phyloP scores from a whole-genome alignment of 2,113 vertebrate species.

The Megalops atlanticus region DNA sequence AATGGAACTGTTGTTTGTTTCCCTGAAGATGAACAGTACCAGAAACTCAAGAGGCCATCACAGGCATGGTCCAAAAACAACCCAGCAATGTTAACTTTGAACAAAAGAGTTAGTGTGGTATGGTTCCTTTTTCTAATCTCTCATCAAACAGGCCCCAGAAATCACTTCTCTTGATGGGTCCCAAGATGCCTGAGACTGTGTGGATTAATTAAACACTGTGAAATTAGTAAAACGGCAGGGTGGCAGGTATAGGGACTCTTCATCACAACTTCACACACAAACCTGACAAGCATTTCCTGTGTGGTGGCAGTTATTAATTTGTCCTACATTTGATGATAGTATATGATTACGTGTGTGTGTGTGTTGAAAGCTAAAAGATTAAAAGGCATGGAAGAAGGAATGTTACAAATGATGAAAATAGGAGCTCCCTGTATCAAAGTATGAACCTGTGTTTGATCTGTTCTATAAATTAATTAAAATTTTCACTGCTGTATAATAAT shows the following conservation, averaged over 20 bases:
- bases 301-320: slow-evolving; percentile 19
- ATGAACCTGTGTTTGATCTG: slow-evolving; percentile 48
- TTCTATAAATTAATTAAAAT: slow-evolving; percentile 54
- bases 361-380: slow-evolving; percentile 24
- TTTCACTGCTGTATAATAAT: slow-evolving; percentile 48
- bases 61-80: slow-evolving; percentile 91
- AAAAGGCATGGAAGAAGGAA: slow-evolving; percentile 24
- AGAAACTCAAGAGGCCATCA: slow-evolving; percentile 93
- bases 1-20: background rate
- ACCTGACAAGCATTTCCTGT: slow-evolving; percentile 2
- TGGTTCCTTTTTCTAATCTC: background rate
- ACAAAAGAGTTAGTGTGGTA: slow-evolving; percentile 79
- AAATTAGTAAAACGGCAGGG: slow-evolving; percentile 27
- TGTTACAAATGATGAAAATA: slow-evolving; percentile 28
- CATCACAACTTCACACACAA: background rate
- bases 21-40: slow-evolving; percentile 90
- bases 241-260: slow-evolving; percentile 18
- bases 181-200: background rate
- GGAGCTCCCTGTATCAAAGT: slow-evolving; percentile 41
- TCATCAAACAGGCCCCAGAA: background rate
- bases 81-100: slow-evolving; percentile 78
- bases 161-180: slow-evolving; percentile 9
- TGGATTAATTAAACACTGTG: slow-evolving; percentile 19
- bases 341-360: background rate
- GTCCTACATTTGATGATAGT: slow-evolving; percentile 12